Percentiles rank a stretch among this genome's conserved stretches.
These are phyloP conservation scores for Flexamia atlantica DNA, from an alignment of 2,888 invertebrate species.

Conservation along the genomic window DNA sequence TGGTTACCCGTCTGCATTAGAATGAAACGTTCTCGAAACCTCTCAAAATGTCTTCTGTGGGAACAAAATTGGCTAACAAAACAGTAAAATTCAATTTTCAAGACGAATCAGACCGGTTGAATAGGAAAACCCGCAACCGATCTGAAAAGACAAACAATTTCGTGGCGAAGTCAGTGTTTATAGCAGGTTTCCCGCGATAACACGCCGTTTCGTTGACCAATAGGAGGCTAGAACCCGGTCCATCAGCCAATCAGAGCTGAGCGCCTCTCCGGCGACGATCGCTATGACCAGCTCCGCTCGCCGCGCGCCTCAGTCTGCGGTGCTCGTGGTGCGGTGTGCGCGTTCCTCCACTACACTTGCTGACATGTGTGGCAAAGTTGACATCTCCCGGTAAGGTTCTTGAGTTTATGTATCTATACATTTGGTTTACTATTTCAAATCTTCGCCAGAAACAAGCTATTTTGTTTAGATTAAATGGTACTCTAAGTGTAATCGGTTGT, in stretches of 20 bases:
- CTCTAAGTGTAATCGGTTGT: too few relatives aligned
- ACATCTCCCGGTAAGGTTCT: too few relatives aligned
- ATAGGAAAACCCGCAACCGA: constrained; percentile 3
- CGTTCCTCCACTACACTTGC: not conserved
- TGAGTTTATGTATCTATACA: too few relatives aligned
- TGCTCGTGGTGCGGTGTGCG: not conserved
- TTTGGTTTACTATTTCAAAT: too few relatives aligned
- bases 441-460: too few relatives aligned
- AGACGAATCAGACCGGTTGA: not conserved
- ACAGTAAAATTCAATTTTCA: not conserved
- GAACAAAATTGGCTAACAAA: too few relatives aligned
- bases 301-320: not conserved
- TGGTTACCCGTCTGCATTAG: too few relatives aligned
- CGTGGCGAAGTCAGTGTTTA: not conserved
- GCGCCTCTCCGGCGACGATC: not conserved
- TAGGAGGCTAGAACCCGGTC: constrained; percentile 7
- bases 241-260: constrained; percentile 3
- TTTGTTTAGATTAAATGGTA: too few relatives aligned
- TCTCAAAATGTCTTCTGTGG: too few relatives aligned
- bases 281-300: not conserved
- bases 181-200: constrained; percentile 15
- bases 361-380: too few relatives aligned
- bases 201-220: not conserved
- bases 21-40: too few relatives aligned
- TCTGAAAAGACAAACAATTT: constrained; percentile 20